These are phyloP conservation scores for Myripristis jacobus DNA, from an alignment of 2,797 vertebrate species.

Conservation along the genomic window DNA sequence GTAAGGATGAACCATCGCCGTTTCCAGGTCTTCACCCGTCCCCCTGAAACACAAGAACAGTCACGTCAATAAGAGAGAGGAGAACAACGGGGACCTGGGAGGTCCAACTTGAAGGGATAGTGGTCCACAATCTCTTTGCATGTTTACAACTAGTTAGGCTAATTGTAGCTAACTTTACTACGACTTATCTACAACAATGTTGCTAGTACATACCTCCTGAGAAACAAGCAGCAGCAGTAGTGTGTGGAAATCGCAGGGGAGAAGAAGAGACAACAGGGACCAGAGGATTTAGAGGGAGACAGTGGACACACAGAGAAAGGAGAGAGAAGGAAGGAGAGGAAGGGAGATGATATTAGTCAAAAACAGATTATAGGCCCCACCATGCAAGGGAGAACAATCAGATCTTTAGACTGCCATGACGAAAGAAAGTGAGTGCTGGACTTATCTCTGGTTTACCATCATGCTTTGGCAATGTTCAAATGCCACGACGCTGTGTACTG, in stretches of 20 bases:
- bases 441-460: conserved; percentile 36
- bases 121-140: conserved; percentile 25
- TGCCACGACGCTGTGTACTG: conserved; percentile 33
- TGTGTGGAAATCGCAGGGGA: conserved; percentile 80
- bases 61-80: neutral
- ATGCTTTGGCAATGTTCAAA: conserved; percentile 51
- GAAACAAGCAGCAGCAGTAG: conserved; percentile 82
- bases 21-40: conserved; percentile 99
- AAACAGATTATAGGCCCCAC: conserved; percentile 74
- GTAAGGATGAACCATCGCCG: conserved; percentile 98
- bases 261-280: conserved; percentile 75
- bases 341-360: conserved; percentile 78
- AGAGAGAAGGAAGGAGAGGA: conserved; percentile 24
- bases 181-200: conserved; percentile 43
- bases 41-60: conserved; percentile 83
- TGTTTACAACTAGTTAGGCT: conserved; percentile 17
- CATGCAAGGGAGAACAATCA: conserved; percentile 79
- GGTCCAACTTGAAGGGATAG: conserved; percentile 1
- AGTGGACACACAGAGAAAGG: conserved; percentile 50
- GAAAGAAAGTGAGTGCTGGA: conserved; percentile 43
- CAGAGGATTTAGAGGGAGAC: conserved; percentile 68
- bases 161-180: conserved; percentile 8
- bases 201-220: conserved; percentile 87
- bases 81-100: neutral
- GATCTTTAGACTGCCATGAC: conserved; percentile 54